Conservation (phyloP, 1,140 invertebrate species). For the Lepidurus packardi region DNA sequence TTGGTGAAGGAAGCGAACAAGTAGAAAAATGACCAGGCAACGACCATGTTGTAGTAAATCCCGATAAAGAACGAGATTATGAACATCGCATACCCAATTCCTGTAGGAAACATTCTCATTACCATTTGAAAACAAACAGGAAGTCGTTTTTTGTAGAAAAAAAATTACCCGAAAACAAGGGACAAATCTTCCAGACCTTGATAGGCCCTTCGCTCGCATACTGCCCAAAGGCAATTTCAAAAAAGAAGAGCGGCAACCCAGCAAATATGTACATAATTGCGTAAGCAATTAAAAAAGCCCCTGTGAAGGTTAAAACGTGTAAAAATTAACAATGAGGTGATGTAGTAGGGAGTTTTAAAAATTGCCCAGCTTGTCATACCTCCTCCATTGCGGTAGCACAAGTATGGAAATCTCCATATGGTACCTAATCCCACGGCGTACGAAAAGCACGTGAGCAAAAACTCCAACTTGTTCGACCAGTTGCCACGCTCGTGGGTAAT, state of each 20-base stretch:
- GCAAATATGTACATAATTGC: slow-evolving; percentile 77
- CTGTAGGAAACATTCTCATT: slow-evolving; percentile 50
- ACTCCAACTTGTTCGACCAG: slow-evolving; percentile 69
- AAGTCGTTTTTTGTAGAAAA: too few relatives aligned
- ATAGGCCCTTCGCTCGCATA: slow-evolving; percentile 66
- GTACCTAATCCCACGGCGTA: slow-evolving; percentile 72
- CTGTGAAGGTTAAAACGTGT: slow-evolving; percentile 43
- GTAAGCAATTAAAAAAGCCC: slow-evolving; percentile 75
- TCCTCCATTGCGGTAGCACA: slow-evolving; percentile 62
- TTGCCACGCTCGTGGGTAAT: slow-evolving; percentile 51
- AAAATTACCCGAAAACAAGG: slow-evolving; percentile 39
- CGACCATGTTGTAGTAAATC: slow-evolving; percentile 78
- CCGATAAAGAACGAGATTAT: slow-evolving; percentile 75
- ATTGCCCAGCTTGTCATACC: slow-evolving; percentile 42
- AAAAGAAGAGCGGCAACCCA: slow-evolving; percentile 79
- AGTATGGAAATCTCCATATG: slow-evolving; percentile 67
- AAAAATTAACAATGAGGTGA: neutral
- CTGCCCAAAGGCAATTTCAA: slow-evolving; percentile 72
- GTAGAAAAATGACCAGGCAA: slow-evolving; percentile 78
- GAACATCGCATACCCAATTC: slow-evolving; percentile 76
- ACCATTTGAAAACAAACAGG: too few relatives aligned
- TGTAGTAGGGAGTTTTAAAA: neutral
- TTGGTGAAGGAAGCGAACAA: slow-evolving; percentile 66
- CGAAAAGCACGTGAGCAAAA: slow-evolving; percentile 64
- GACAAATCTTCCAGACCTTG: slow-evolving; percentile 42